Base-by-base conservation (phyloP, 2,113 vertebrate genomes). In the Rhegmatorhina hoffmannsi region DNA sequence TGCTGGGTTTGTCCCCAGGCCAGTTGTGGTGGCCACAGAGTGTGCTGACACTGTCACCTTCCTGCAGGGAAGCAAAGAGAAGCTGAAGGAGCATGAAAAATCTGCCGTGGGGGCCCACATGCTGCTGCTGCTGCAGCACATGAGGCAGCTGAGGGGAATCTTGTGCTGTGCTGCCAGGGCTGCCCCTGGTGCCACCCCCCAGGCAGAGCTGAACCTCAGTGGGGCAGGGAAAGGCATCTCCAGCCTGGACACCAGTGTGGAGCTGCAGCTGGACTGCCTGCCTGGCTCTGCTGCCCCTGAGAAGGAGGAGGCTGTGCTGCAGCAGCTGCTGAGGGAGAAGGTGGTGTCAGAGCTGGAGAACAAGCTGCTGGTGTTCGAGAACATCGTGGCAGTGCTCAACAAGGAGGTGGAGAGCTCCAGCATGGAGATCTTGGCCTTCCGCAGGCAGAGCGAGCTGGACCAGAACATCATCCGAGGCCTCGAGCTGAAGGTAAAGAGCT, bases 331-430 rank as follows among this genome's bases (percentile, higher is more conserved):
- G 84, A 96, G 90, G 85, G 96, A 94, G 88, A 98, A 97, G 43
- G 95, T 97, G 86, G 92, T 98, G 76, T 97, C 97, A 1, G 97
- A 98, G 70, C 97, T 99, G 33, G 98, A 98, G 52, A 97, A 96
- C 20, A 98, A 98, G 88, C 97, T 98, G 21, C 97, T 97, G 0
- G 98, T 98, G 43, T 98, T 98, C n/a, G 98, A 99, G 95, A 99
- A 98, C 73, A 99, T 99, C 1, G 97, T 98, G 12, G 95, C 98
- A 0, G 98, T 98, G 75, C 98, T 99, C 84, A 98, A 98, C 67
- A 98, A 98, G 69, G 98, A 99, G 96, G 98, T 99, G 84, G 98
- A 98, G 79, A 97, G 97, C 79, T 98, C 98, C 2, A 94, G 98
- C 70, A 38, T 98, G 74, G 97, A 97, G 33, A 94, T 98, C 76